phyloP scores from a whole-genome alignment of 2,888 invertebrate genomes.

The Geophilus truncorum region DNA sequence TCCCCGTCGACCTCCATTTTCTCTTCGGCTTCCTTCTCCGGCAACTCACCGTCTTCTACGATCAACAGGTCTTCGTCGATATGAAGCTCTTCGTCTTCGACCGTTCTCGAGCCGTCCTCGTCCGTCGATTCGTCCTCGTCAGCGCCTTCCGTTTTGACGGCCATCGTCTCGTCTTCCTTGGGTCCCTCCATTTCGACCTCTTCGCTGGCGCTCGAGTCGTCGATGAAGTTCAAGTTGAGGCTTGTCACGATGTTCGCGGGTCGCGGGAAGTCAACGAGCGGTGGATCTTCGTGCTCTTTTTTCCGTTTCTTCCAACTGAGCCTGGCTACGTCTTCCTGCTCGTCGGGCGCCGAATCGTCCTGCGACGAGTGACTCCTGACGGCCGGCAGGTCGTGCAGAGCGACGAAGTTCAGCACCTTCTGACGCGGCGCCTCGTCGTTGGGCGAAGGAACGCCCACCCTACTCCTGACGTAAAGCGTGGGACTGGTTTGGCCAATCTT shows the following conservation, averaged over 20 bases:
- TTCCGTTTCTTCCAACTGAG: slow-evolving; percentile 41
- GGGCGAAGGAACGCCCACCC: slow-evolving; percentile 10
- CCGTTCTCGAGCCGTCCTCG: not conserved
- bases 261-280: too few species aligned
- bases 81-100: not conserved
- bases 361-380: slow-evolving; percentile 46
- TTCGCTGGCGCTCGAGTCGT: not conserved
- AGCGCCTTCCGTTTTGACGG: slow-evolving; percentile 18
- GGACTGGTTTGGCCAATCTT: slow-evolving; percentile 38
- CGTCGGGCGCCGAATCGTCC: slow-evolving; percentile 46
- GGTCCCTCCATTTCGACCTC: not conserved
- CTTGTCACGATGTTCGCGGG: too few species aligned
- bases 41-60: not conserved
- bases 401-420: slow-evolving; percentile 36
- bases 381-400: slow-evolving; percentile 40
- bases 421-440: not conserved
- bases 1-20: not conserved
- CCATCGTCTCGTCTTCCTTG: not conserved
- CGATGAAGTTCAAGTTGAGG: not conserved
- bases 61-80: not conserved
- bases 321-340: slow-evolving; percentile 42
- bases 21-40: too few species aligned
- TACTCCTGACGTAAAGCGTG: slow-evolving; percentile 36
- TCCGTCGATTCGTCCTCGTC: not conserved
- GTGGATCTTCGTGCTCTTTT: slow-evolving; percentile 31